These are phyloP conservation scores for Oscarella lobularis DNA, from an alignment of 37 sponge, comb jelly and placozoan genomes.

Conservation along the genomic window DNA sequence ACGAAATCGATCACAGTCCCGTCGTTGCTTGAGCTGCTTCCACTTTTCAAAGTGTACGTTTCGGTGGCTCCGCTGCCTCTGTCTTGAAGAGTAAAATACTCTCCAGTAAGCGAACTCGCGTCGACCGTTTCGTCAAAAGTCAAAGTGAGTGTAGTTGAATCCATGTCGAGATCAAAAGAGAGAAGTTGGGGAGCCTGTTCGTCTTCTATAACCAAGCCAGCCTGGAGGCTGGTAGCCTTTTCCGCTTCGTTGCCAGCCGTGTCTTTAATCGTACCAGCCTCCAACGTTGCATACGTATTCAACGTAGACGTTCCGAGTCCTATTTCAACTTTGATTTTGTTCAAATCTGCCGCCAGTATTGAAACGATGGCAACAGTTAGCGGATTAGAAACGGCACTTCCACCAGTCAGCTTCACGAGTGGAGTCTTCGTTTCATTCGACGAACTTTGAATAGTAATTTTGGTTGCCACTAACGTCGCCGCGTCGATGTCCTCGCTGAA, in stretches of 20 bases:
- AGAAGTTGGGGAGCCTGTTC: slow-evolving; percentile 34
- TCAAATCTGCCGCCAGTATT: slow-evolving; percentile 33
- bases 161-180: slow-evolving; percentile 53
- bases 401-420: slow-evolving; percentile 27
- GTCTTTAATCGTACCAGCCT: slow-evolving; percentile 34
- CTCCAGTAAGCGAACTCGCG: slow-evolving; percentile 28
- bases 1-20: neutral
- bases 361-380: slow-evolving; percentile 36
- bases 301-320: slow-evolving; percentile 21
- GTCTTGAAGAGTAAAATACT: slow-evolving; percentile 53
- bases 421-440: neutral
- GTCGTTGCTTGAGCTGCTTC: neutral
- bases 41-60: neutral
- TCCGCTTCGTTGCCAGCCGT: slow-evolving; percentile 22
- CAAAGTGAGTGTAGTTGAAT: slow-evolving; percentile 28
- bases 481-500: slow-evolving; percentile 39
- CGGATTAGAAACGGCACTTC: slow-evolving; percentile 14
- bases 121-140: slow-evolving; percentile 65
- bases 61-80: neutral
- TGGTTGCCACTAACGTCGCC: slow-evolving; percentile 28
- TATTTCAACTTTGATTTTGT: slow-evolving; percentile 42
- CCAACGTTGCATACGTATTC: slow-evolving; percentile 45
- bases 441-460: slow-evolving; percentile 30
- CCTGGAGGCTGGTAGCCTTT: slow-evolving; percentile 1
- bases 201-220: slow-evolving; percentile 31